Conservation (phyloP, 2,888 invertebrate species). For the Epirrhoe tristata region DNA sequence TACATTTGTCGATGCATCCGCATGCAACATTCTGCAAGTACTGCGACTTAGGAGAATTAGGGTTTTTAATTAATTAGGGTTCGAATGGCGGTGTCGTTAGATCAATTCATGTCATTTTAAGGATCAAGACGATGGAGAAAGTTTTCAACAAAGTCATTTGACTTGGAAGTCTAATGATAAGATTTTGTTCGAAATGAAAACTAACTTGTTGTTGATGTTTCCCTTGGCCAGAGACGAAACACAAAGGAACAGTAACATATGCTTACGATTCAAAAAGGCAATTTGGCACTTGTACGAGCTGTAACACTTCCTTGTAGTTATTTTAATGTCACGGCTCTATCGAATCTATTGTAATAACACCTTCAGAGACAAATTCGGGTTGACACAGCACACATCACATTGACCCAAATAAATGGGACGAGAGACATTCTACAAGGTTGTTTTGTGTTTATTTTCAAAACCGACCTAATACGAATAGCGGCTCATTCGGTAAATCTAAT, state of each 20-base stretch:
- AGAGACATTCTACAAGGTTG: constrained; percentile 79
- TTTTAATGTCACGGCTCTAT: constrained; percentile 16
- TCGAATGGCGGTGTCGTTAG: not conserved
- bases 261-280: constrained; percentile 21
- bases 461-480: constrained; percentile 78
- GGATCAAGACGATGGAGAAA: not conserved
- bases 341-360: constrained; percentile 29
- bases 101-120: not conserved
- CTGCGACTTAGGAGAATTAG: not conserved
- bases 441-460: constrained; percentile 80
- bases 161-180: not conserved
- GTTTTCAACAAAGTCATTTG: not conserved
- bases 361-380: constrained; percentile 40
- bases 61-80: too few species aligned
- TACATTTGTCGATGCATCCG: not conserved
- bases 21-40: not conserved
- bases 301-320: constrained; percentile 21
- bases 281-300: constrained; percentile 28
- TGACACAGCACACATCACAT: constrained; percentile 80
- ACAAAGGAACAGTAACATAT: constrained; percentile 21
- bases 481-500: constrained; percentile 77
- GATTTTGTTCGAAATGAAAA: not conserved
- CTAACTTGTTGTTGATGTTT: constrained; percentile 7
- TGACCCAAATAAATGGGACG: constrained; percentile 80
- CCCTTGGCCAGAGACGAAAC: constrained; percentile 20